A percentile compares a stretch with the other conserved stretches of the same genome.
Conservation (phyloP, 2,113 vertebrate genomes). For the Emydocephalus ijimae region DNA sequence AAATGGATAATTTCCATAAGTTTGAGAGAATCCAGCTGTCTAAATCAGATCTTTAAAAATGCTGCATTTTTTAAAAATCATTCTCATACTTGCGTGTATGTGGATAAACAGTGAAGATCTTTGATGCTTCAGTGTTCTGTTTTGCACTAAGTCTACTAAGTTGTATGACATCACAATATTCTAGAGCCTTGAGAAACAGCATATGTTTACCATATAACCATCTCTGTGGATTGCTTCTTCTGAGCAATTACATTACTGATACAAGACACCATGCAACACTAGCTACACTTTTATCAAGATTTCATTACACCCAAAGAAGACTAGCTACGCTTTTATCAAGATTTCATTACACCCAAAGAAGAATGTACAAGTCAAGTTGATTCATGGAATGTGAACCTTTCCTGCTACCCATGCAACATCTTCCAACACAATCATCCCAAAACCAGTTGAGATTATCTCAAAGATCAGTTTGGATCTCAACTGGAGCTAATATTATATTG, state of each 20-base stretch:
- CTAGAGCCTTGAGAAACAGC: neutral
- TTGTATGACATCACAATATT: neutral
- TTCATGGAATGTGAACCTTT: neutral
- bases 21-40: neutral
- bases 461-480: neutral
- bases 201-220: neutral
- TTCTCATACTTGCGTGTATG: neutral
- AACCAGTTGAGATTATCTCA: neutral
- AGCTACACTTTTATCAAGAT: constrained; percentile 19
- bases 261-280: neutral
- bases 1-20: neutral
- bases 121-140: neutral
- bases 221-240: constrained; percentile 14
- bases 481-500: neutral
- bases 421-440: neutral
- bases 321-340: constrained; percentile 23
- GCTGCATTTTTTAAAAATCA: neutral
- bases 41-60: neutral
- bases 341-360: neutral
- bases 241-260: constrained; percentile 13
- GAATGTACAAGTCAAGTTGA: neutral
- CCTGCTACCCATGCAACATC: neutral
- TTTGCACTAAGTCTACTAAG: neutral
- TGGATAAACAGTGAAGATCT: neutral
- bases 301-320: neutral